phyloP scores from a whole-genome alignment of 2,113 vertebrate genomes.

The Pterophyllum scalare region DNA sequence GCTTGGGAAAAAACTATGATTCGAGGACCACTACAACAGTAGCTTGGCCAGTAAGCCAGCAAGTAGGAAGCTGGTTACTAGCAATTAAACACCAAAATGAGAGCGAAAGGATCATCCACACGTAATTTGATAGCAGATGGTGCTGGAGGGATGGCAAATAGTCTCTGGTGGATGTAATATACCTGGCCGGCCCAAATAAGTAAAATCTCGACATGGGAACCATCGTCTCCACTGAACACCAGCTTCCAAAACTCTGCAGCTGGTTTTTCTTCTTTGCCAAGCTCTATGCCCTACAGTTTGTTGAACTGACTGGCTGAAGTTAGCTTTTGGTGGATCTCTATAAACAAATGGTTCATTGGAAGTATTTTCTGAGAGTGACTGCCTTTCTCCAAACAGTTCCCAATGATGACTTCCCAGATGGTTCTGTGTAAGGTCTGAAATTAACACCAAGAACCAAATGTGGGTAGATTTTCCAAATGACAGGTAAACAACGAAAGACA shows the following conservation, averaged over 20 bases:
- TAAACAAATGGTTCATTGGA: neutral
- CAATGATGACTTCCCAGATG: neutral
- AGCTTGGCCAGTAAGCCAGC: neutral
- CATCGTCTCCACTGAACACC: too few species aligned
- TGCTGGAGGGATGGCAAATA: neutral
- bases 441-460: conserved; percentile 8
- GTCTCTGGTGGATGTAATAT: neutral
- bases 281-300: neutral
- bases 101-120: neutral
- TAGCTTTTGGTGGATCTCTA: neutral
- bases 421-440: neutral
- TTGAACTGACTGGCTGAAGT: neutral
- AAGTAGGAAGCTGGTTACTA: neutral
- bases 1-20: neutral
- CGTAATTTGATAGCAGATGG: neutral
- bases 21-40: neutral
- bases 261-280: neutral
- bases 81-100: neutral
- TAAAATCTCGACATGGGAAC: neutral
- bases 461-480: neutral
- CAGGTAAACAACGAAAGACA: too few species aligned
- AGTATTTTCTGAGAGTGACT: neutral
- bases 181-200: neutral
- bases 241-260: neutral
- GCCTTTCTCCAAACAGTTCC: too few species aligned